Base-by-base conservation (phyloP, 92 coral and sea anemone species). In the Bergia puertoricense region DNA sequence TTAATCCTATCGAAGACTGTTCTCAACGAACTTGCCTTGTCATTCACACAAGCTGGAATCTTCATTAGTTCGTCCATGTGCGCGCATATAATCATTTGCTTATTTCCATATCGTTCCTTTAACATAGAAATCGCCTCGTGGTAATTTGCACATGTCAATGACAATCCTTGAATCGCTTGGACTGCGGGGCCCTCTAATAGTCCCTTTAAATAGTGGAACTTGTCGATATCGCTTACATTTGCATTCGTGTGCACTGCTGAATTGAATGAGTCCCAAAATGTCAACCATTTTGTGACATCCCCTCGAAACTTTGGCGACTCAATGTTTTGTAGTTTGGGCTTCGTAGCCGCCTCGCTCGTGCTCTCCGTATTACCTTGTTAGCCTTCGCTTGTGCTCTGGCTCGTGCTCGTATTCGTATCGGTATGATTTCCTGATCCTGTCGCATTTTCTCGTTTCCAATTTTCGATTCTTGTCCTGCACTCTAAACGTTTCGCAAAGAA, bases 21-120 rank as follows among this genome's bases (percentile, higher is more conserved):
- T 8, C 91, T 20, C 22, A 93, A 50, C 36, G 89, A 77, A 1
- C 84, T 69, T 59, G 90, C 89, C 4, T 80, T 39, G 30, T 86
- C 88, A 20, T 54, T 89, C 7, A 50, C 51, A 2, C 90, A 46
- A 0, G 45, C 77, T 20, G 85, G 86, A 2, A 90, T 75, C 71
- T 93, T 93, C 9, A 88, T 45, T 0, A 90, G 40, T 71, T 88
- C 95, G 42, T 93, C 95, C 92, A 93, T 93, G 69, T 80, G 46
- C 0, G 72, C 84, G 5, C 68, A 37, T 0, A 80, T 51, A 36
- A 36, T 80, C 71, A 51, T 51, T 80, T 51, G 69, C 68, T 51
- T 51, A 10, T 80, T 51, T 9, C 84, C 72, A 5, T 80, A 80
- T 0, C 84, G 42, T 56, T 50, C 69, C 83, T 79, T 79, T 5